These are phyloP conservation scores for Ceratina calcarata DNA, from an alignment of 1,140 invertebrate species.

Conservation along the genomic window DNA sequence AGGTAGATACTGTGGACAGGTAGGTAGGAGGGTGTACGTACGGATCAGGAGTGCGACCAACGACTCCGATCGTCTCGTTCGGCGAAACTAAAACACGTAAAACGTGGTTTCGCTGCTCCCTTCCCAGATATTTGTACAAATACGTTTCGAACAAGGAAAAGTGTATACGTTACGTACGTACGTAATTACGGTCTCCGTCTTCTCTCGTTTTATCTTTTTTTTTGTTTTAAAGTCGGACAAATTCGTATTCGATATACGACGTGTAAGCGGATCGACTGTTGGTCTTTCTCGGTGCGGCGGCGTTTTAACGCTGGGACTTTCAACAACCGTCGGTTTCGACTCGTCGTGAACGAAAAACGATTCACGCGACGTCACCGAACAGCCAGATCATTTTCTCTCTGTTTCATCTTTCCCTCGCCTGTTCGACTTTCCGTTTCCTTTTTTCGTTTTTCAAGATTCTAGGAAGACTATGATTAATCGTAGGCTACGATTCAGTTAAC, in stretches of 20 bases:
- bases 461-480: constrained; percentile 80
- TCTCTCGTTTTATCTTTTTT: background rate
- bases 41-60: constrained; percentile 14
- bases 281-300: too few species aligned
- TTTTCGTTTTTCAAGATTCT: constrained; percentile 64
- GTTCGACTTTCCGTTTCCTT: too few species aligned
- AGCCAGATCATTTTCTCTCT: too few species aligned
- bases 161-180: background rate
- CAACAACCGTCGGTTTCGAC: too few species aligned
- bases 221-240: too few species aligned
- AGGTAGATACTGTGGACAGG: too few species aligned
- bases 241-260: too few species aligned
- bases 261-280: too few species aligned
- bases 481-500: constrained; percentile 75
- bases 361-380: too few species aligned
- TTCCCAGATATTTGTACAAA: constrained; percentile 29
- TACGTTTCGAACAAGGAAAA: constrained; percentile 8
- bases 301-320: too few species aligned
- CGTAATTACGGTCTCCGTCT: background rate
- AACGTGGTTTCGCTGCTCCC: background rate
- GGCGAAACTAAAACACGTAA: background rate
- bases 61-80: background rate
- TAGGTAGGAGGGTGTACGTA: background rate
- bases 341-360: too few species aligned
- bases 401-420: too few species aligned